Evolutionary conservation across 2,888 invertebrate genomes (phyloP), one percentile per base, ranked within the genome.

Genomic region (Taphrorychus bicolor): DNA sequence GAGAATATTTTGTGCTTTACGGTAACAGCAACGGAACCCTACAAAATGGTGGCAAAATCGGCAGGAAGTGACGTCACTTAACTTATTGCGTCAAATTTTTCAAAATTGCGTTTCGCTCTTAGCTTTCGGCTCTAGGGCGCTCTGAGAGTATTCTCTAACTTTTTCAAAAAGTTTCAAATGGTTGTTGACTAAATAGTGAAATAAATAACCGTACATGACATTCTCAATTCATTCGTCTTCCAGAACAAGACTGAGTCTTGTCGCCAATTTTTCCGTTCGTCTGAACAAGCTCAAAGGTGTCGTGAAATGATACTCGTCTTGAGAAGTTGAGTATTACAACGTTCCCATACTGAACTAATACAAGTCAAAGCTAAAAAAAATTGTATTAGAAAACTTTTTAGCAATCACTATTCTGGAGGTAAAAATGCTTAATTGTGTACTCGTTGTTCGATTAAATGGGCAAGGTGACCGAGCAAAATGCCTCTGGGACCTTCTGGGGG

Each of bases 121-220:
- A n/a, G n/a, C n/a, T n/a, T n/a, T n/a, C n/a, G n/a, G n/a, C n/a
- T n/a, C n/a, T n/a, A n/a, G n/a, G n/a, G n/a, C n/a, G n/a, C n/a
- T n/a, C n/a, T n/a, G n/a, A n/a, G n/a, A n/a, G n/a, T n/a, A n/a
- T n/a, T n/a, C n/a, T n/a, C n/a, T n/a, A n/a, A n/a, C n/a, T n/a
- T n/a, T n/a, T n/a, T n/a, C n/a, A n/a, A n/a, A n/a, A n/a, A n/a
- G n/a, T n/a, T n/a, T n/a, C n/a, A n/a, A n/a, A n/a, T n/a, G n/a
- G n/a, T n/a, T n/a, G n/a, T n/a, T n/a, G n/a, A n/a, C n/a, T n/a
- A n/a, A n/a, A n/a, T n/a, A n/a, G n/a, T 24, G 18, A 24, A 32
- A 48, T 49, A 59, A 59, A 32, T 32, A 32, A 32, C 7, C 11
- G 32, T 32, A 32, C 32, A 32, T 11, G 32, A 52, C 52, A 52